Percentiles rank a stretch among this genome's conserved stretches.
phyloP scores from a whole-genome alignment of 2,888 invertebrate species.

The Leptodirus hochenwartii region DNA sequence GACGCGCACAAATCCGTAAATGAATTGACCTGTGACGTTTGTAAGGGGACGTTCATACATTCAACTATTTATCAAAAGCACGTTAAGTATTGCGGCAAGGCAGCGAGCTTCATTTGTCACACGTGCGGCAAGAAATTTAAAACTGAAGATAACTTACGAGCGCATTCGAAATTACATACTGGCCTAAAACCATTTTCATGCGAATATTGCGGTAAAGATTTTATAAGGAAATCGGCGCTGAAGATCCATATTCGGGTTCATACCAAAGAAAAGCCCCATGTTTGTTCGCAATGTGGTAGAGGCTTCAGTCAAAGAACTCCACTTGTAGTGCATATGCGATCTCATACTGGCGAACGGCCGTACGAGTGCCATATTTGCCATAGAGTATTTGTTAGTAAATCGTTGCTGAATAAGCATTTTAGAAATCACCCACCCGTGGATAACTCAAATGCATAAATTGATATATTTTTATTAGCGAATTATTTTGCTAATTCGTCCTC shows the following conservation, averaged over 20 bases:
- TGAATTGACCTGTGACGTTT: slow-evolving; percentile 9
- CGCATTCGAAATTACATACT: slow-evolving; percentile 16
- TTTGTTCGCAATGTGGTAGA: slow-evolving; percentile 33
- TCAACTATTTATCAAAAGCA: no score
- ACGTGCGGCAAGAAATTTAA: slow-evolving; percentile 28
- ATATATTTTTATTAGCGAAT: no score
- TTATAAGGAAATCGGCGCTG: slow-evolving; percentile 14
- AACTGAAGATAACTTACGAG: slow-evolving; percentile 9
- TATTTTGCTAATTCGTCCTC: no score
- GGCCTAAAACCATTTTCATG: slow-evolving; percentile 17
- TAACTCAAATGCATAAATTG: no score
- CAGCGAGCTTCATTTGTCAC: slow-evolving; percentile 27
- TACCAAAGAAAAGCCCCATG: slow-evolving; percentile 31
- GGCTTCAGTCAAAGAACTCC: slow-evolving; percentile 34
- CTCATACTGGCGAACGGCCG: slow-evolving; percentile 28
- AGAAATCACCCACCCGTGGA: no score
- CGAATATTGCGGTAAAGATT: slow-evolving; percentile 18
- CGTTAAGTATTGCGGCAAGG: no score
- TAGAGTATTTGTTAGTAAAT: slow-evolving; percentile 17
- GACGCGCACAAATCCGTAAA: not conserved
- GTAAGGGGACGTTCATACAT: slow-evolving; percentile 15
- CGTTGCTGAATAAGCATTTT: slow-evolving; percentile 16
- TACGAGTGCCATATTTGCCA: slow-evolving; percentile 27
- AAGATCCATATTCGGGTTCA: slow-evolving; percentile 30
- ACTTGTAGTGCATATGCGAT: slow-evolving; percentile 28